Evolutionary conservation across 2,113 vertebrate species (phyloP).

Genomic region (Ptilorrhoa leucosticta): DNA sequence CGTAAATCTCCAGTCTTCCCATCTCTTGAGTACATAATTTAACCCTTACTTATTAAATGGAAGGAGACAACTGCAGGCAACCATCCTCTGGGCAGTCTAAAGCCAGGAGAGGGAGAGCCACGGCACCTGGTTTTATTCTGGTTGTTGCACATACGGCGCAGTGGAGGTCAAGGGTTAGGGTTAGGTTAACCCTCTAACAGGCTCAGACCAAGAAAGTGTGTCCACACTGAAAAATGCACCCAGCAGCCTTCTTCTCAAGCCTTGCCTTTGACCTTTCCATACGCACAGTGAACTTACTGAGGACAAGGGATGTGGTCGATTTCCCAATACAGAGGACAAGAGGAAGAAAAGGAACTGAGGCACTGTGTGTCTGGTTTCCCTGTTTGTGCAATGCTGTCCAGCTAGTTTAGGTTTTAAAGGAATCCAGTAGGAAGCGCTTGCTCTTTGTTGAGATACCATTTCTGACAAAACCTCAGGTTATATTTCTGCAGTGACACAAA

Average conservation of each 20-base stretch:
- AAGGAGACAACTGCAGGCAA: not conserved
- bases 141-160: not conserved
- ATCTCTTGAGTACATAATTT: not conserved
- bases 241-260: not conserved
- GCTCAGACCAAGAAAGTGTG: not conserved
- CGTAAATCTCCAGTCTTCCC: not conserved
- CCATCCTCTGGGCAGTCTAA: not conserved
- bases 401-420: not conserved
- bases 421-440: not conserved
- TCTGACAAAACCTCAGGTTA: not conserved
- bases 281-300: not conserved
- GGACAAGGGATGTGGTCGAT: not conserved
- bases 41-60: not conserved
- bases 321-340: not conserved
- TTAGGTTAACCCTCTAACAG: too few species aligned
- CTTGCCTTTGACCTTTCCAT: not conserved
- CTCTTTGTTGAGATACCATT: not conserved
- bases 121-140: not conserved
- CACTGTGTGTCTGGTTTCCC: not conserved
- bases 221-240: not conserved
- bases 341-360: not conserved
- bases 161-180: too few species aligned
- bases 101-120: not conserved
- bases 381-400: not conserved
- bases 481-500: not conserved